Base-by-base conservation (phyloP, 2,888 invertebrate species). In the Cylindroiulus punctatus region DNA sequence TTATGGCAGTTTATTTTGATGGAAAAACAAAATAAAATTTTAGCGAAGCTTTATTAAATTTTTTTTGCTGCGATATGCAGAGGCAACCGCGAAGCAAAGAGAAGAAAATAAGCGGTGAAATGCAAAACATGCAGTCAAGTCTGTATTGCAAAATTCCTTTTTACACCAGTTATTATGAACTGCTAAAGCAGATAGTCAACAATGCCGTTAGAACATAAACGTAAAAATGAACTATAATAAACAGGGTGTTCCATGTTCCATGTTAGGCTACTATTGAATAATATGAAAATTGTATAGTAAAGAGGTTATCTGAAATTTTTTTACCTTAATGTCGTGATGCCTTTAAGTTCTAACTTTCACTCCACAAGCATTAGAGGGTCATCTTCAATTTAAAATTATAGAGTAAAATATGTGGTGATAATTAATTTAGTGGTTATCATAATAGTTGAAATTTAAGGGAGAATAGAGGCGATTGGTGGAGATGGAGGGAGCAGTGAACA, bases 11-110 rank as follows among this genome's bases (percentile, higher is more conserved):
- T 65, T 65, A 65, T 65, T 65, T 65, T 65, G 65, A 65, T 65
- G 22, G 65, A 22, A 65, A 65, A 65, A 65, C 65, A 65, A 65
- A 65, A 65, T 65, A 65, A 65, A 65, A 65, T 65, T 65, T 65
- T 26, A 65, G 65, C 26, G 65, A 26, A 65, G 65, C 65, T 65
- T 65, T 65, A 65, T 65, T 65, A 65, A 65, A 65, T 65, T 65
- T 65, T 47, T 65, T 65, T 65, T 65, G 65, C 65, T 65, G 65
- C 7, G 10, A 22, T 65, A 26, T 1, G 26, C n/a, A 65, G 65
- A 65, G 7, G 65, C 12, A 65, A 65, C 26, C 7, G 10, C 26
- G 26, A 57, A 8, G 57, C 17, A 57, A n/a, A 57, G 19, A 5
- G 19, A n/a, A n/a, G 57, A 10, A 65, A 26, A 65, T 26, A 65